These are phyloP conservation scores for Torymus texanus DNA, from an alignment of 2,888 invertebrate genomes.

Conservation along the genomic window DNA sequence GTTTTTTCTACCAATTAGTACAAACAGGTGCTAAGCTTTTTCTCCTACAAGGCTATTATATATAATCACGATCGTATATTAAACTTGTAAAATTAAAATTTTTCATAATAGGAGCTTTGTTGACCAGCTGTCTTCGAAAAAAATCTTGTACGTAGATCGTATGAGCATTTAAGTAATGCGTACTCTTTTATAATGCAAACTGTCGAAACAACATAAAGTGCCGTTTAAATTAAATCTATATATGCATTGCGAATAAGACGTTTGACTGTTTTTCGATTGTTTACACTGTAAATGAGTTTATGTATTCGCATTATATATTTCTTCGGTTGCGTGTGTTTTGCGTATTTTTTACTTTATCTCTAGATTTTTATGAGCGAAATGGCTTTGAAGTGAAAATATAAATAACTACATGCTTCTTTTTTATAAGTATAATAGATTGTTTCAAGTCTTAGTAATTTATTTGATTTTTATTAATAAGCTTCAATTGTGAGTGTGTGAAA, in stretches of 20 bases:
- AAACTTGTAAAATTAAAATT: slow-evolving; percentile 22
- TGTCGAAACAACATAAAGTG: too few species aligned
- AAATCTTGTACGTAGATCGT: slow-evolving; percentile 50
- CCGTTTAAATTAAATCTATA: too few species aligned
- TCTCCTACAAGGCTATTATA: slow-evolving; percentile 37
- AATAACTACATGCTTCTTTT: slow-evolving; percentile 29
- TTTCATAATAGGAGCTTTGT: slow-evolving; percentile 23
- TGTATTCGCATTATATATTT: not conserved
- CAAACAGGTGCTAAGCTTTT: slow-evolving; percentile 50
- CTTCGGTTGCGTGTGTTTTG: slow-evolving; percentile 23
- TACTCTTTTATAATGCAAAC: slow-evolving; percentile 20
- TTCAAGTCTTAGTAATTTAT: slow-evolving; percentile 60
- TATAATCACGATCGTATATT: slow-evolving; percentile 12
- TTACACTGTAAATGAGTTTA: too few species aligned
- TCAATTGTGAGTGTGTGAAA: slow-evolving; percentile 56
- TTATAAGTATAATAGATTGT: slow-evolving; percentile 30
- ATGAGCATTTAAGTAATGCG: slow-evolving; percentile 37
- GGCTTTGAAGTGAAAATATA: slow-evolving; percentile 26
- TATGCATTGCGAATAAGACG: too few species aligned
- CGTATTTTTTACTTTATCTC: slow-evolving; percentile 29
- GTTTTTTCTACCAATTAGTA: slow-evolving; percentile 42
- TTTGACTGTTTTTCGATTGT: too few species aligned
- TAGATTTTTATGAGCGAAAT: slow-evolving; percentile 28
- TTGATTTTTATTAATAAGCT: slow-evolving; percentile 51
- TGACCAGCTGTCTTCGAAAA: slow-evolving; percentile 9